Evolutionary conservation across 2,888 invertebrate species (phyloP).

Genomic region (Oasisia sp.): DNA sequence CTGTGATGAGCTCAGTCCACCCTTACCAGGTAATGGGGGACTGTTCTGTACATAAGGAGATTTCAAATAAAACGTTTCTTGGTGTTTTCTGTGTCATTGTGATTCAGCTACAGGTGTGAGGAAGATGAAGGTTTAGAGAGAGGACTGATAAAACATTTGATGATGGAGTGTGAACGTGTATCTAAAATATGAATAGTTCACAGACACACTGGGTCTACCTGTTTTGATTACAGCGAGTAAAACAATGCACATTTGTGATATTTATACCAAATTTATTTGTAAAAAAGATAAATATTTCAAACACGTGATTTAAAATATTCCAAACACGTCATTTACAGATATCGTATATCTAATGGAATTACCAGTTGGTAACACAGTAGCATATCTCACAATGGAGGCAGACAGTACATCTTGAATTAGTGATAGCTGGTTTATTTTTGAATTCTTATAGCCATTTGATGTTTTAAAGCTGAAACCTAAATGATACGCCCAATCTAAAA

Average conservation of each 20-base stretch:
- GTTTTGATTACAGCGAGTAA: background rate
- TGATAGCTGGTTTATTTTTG: background rate
- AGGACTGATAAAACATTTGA: too few relatives aligned
- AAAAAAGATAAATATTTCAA: slow-evolving; percentile 8
- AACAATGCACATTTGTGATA: background rate
- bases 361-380: background rate
- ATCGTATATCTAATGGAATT: background rate
- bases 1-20: background rate
- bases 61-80: background rate
- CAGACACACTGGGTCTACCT: background rate
- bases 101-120: too few relatives aligned
- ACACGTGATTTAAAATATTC: background rate
- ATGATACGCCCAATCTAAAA: too few relatives aligned
- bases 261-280: background rate
- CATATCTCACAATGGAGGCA: background rate
- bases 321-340: background rate
- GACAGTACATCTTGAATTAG: background rate
- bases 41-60: background rate
- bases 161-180: too few relatives aligned
- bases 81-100: background rate
- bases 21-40: background rate
- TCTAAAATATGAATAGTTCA: too few relatives aligned
- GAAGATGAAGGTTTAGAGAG: too few relatives aligned
- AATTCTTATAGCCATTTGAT: too few relatives aligned
- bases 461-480: too few relatives aligned